Evolutionary conservation across 2,797 vertebrate species (phyloP).

Genomic region (Carcharodon carcharias): DNA sequence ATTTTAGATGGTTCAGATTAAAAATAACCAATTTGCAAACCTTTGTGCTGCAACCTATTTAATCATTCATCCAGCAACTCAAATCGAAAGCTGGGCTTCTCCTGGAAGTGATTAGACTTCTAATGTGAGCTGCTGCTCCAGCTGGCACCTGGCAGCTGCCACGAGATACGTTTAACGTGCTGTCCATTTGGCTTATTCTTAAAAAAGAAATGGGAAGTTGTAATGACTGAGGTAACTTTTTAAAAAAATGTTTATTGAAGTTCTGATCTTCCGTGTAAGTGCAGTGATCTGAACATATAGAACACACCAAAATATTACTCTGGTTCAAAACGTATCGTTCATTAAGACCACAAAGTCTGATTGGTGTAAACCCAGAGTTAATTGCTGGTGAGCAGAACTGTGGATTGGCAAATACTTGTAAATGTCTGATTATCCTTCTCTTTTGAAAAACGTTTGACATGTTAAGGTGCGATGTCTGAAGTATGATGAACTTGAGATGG

Average conservation of each 20-base stretch:
- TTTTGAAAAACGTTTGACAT: neutral
- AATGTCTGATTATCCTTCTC: neutral
- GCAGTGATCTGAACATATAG: neutral
- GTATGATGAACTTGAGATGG: neutral
- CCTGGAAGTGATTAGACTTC: constrained; percentile 27
- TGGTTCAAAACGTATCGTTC: neutral
- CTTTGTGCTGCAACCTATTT: constrained; percentile 24
- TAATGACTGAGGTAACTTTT: neutral
- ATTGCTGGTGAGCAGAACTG: neutral
- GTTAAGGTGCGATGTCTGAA: too few relatives aligned
- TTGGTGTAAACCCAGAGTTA: neutral
- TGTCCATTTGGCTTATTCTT: neutral
- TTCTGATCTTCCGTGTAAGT: neutral
- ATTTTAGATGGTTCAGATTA: constrained; percentile 31
- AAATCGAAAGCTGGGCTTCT: constrained; percentile 14
- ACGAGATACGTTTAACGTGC: neutral
- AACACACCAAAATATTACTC: neutral
- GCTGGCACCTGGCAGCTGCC: neutral
- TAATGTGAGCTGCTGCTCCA: neutral
- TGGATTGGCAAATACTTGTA: neutral
- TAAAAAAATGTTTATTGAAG: neutral
- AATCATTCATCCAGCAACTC: constrained; percentile 32
- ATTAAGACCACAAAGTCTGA: neutral
- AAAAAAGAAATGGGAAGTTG: neutral
- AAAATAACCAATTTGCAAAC: constrained; percentile 33